Base-by-base conservation (phyloP, 2,113 vertebrate genomes). In the Artemisiospiza belli region DNA sequence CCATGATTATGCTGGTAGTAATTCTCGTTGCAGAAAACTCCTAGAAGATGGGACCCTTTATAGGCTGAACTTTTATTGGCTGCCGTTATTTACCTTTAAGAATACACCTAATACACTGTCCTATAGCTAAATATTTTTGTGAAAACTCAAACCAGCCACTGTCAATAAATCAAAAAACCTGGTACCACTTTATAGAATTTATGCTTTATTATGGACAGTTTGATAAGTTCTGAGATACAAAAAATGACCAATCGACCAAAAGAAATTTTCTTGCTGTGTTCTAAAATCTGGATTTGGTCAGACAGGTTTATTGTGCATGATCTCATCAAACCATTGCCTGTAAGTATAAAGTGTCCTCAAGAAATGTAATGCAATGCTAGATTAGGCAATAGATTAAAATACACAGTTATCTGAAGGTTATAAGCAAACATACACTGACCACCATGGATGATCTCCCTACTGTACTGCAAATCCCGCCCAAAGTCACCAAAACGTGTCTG, bases 71-170 rank as follows among this genome's bases (percentile, higher is more conserved):
- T 98, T 98, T 98, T 98, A 98, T 98, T 98, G 97, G 97, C 95
- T 97, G 97, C 96, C 94, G 96, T 98, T 98, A 98, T 98, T 98
- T 98, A 98, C 98, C 97, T 98, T 98, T 97, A 98, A 98, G 97
- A 98, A 98, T 98, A 97, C 59, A 1, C 92, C 96, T 98, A 98
- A 97, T 97, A 97, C 98, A 95, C 89, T 96, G 95, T 97, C 95
- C 96, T 96, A 87, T 97, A 95, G 95, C 97, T 97, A 98, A 98
- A 97, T 98, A 98, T 98, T 98, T 98, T 97, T 96, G 97, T 97
- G 97, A 97, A 97, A 98, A 98, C 97, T 98, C 95, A 96, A 96
- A 96, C 35, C 44, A 97, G 90, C 75, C 74, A 83, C 90, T 87
- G 72, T 85, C 92, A 80, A 72, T 97, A 98, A 98, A 98, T 98